Base-by-base conservation (phyloP, 2,113 vertebrate genomes). In the Marmota monax region DNA sequence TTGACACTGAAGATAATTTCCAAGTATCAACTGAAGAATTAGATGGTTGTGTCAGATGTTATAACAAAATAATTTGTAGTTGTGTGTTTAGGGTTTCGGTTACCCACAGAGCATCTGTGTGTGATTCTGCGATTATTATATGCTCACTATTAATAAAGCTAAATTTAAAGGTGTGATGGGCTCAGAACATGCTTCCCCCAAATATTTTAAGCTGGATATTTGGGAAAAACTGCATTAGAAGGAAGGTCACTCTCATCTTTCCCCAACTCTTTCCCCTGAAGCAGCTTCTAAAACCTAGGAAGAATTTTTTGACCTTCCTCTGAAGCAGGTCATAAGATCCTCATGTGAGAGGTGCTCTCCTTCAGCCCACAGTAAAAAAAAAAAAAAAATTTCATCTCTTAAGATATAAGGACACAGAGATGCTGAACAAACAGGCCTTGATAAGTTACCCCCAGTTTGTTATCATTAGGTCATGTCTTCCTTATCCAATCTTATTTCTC, bases 21-120 rank as follows among this genome's bases (percentile, higher is more conserved):
- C 78, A 95, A 84, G 34, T 79, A n/a, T 56, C n/a, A 92, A 13
- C 29, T 78, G 77, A 90, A 97, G 73, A 96, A 65, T 86, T 42
- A 88, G 51, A 69, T 88, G 82, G 42, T 45, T 72, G 27, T 85
- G 48, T 53, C 72, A 95, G 63, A 77, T 10, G 61, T 20, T 39
- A 70, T 6, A 53, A 42, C 5, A 72, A 78, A 93, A 84, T 65
- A 70, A 51, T 80, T 95, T 88, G 16, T 13, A 72, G 84, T 90
- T 80, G 2, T 61, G 23, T 74, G 39, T 22, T 76, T 78, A 83
- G n/a, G 69, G 63, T 89, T 86, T 7, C 25, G 88, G 27, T 63
- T 72, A 32, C 13, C 65, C 88, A 87, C 3, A 80, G 32, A 70
- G 29, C 32, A 72, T 61, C 51, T 63, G 20, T 73, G 12, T 56